Conservation (phyloP, 30 jellyfish, hydroid and myxozoan genomes). For the Chironex yamaguchii region DNA sequence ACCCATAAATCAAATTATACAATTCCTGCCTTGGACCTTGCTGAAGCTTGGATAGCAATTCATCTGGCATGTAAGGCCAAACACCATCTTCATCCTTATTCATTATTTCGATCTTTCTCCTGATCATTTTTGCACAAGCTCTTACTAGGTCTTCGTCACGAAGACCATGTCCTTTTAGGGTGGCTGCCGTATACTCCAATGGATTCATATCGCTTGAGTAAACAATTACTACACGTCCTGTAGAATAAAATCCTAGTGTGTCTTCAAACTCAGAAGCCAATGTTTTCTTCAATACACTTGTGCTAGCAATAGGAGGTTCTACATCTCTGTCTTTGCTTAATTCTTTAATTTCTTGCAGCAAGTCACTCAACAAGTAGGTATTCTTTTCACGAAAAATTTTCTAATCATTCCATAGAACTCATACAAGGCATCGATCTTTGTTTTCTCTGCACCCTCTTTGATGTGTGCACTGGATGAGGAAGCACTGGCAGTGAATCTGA, state of each 20-base stretch:
- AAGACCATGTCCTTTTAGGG: slow-evolving; percentile 35
- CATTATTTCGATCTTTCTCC: background rate
- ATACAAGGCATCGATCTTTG: background rate
- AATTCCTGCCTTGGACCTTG: slow-evolving; percentile 13
- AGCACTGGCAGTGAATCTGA: no score
- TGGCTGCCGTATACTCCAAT: slow-evolving; percentile 20
- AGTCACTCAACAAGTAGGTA: slow-evolving; percentile 33
- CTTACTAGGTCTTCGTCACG: slow-evolving; percentile 12
- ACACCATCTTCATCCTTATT: background rate
- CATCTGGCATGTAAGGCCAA: slow-evolving; percentile 44
- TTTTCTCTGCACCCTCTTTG: background rate
- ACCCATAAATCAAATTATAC: background rate
- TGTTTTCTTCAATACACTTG: slow-evolving; percentile 23
- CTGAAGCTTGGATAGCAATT: background rate
- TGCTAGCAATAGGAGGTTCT: background rate
- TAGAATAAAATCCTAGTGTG: background rate
- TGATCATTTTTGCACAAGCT: slow-evolving; percentile 20
- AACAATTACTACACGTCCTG: background rate
- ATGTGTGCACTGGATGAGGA: no score
- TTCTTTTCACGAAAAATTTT: slow-evolving; percentile 29
- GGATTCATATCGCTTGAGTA: slow-evolving; percentile 41
- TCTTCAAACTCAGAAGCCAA: slow-evolving; percentile 14
- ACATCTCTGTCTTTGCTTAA: slow-evolving; percentile 47
- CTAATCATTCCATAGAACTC: slow-evolving; percentile 4
- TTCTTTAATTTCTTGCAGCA: slow-evolving; percentile 10